These are phyloP conservation scores for Ctenoplectra terminalis DNA, from an alignment of 1,140 invertebrate genomes.

Conservation along the genomic window DNA sequence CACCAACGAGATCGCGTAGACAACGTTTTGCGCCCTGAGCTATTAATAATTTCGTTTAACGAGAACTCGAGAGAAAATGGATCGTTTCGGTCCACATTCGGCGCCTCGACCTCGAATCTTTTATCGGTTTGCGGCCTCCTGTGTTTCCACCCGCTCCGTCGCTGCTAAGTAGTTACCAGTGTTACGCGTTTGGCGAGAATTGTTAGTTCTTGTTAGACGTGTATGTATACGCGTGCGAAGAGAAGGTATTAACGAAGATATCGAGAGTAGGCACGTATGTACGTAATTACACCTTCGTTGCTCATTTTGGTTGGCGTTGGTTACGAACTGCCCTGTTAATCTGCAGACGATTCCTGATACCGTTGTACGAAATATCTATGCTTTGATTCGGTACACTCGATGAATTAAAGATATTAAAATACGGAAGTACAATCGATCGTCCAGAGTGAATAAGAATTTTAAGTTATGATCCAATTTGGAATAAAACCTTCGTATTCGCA, in stretches of 20 bases:
- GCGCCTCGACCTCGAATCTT: slow-evolving; percentile 11
- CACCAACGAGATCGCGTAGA: too few relatives aligned
- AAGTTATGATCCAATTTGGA: too few relatives aligned
- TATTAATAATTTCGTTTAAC: slow-evolving; percentile 26
- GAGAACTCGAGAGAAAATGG: background rate
- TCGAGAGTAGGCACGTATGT: slow-evolving; percentile 33
- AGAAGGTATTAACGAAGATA: slow-evolving; percentile 22
- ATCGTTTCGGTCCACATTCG: background rate
- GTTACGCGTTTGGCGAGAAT: slow-evolving; percentile 17
- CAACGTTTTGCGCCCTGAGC: background rate
- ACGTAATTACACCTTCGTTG: slow-evolving; percentile 41
- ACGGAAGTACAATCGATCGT: background rate
- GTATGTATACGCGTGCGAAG: background rate
- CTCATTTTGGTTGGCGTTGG: slow-evolving; percentile 18
- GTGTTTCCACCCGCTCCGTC: background rate
- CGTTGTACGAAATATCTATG: background rate
- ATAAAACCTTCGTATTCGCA: too few relatives aligned
- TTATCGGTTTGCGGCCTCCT: background rate
- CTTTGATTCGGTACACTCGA: background rate
- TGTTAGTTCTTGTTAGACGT: slow-evolving; percentile 9
- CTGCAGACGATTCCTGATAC: background rate
- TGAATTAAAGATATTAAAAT: background rate
- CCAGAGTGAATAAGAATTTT: background rate
- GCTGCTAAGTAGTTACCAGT: slow-evolving; percentile 15
- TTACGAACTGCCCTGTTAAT: slow-evolving; percentile 13